A percentile compares a stretch with the other conserved stretches of the same genome.
These are phyloP conservation scores for Microtus ochrogaster DNA, from an alignment of 2,113 vertebrate genomes.

Conservation along the genomic window DNA sequence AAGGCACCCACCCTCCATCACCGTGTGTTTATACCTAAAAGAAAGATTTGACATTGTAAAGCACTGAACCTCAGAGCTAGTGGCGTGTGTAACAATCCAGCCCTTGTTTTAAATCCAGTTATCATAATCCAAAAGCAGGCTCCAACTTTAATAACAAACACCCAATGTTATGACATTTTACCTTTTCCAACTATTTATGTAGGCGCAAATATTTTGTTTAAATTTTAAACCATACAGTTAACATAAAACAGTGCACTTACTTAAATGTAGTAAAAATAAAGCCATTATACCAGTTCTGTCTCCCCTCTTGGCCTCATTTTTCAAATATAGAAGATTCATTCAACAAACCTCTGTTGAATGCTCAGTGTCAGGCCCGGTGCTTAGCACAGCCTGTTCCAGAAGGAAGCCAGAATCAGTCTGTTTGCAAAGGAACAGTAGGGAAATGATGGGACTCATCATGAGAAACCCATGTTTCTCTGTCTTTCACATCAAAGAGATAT, in stretches of 20 bases:
- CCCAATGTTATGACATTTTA: conserved; percentile 83
- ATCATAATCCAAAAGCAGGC: conserved; percentile 79
- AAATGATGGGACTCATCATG: background rate
- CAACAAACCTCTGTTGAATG: conserved; percentile 31
- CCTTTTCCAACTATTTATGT: conserved; percentile 83
- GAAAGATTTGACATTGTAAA: conserved; percentile 64
- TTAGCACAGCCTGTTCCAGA: conserved; percentile 14
- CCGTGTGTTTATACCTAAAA: conserved; percentile 67
- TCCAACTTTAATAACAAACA: conserved; percentile 82
- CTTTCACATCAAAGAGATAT: background rate
- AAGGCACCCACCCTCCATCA: conserved; percentile 30
- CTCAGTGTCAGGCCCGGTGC: conserved; percentile 9
- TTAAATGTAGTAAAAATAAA: conserved; percentile 78
- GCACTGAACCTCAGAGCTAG: conserved; percentile 52
- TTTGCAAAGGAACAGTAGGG: background rate
- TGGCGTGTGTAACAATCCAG: conserved; percentile 62
- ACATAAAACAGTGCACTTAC: conserved; percentile 81
- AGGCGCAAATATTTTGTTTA: conserved; percentile 83
- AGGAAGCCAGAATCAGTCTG: background rate
- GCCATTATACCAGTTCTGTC: conserved; percentile 59
- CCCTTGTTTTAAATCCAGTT: conserved; percentile 82
- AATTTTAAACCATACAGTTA: conserved; percentile 82
- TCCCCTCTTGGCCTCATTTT: conserved; percentile 59
- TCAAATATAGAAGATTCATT: conserved; percentile 77
- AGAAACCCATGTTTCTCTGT: background rate